A percentile compares a stretch with the other conserved stretches of the same genome.
Evolutionary conservation across 2,113 vertebrate genomes (phyloP).

Genomic region (Sorex araneus): DNA sequence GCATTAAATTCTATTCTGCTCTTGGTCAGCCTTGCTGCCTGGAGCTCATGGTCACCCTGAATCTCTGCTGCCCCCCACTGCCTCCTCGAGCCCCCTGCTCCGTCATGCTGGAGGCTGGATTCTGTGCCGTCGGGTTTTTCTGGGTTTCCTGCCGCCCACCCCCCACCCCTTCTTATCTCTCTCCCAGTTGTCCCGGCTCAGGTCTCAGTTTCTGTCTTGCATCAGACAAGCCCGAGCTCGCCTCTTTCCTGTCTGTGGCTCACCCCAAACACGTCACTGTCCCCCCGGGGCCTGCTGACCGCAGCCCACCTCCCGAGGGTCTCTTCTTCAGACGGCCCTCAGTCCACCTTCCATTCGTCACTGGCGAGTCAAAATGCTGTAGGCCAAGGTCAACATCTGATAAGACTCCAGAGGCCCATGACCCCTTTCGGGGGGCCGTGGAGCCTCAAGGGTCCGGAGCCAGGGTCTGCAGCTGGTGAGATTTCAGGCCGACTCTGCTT

Average conservation of each 20-base stretch:
- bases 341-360: no score
- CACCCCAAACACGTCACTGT: no score
- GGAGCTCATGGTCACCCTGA: accelerated
- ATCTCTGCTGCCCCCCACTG: not conserved
- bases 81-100: not conserved
- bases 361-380: not conserved
- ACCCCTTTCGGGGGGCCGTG: not conserved
- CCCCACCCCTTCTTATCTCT: not conserved
- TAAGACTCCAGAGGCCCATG: not conserved
- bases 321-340: not conserved
- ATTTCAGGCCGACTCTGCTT: not conserved
- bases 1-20: no score
- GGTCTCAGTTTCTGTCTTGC: no score
- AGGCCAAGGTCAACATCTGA: not conserved
- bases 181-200: no score
- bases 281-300: no score
- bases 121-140: not conserved
- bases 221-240: no score
- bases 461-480: not conserved
- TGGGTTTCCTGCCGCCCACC: not conserved
- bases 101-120: not conserved
- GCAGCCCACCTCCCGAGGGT: not conserved
- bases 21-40: no score
- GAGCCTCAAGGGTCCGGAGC: not conserved
- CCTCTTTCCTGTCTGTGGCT: no score